A percentile compares a stretch with the other conserved stretches of the same genome.
These are phyloP conservation scores for Chymomyza procnemis DNA, from an alignment of 2,888 invertebrate genomes.

Conservation along the genomic window DNA sequence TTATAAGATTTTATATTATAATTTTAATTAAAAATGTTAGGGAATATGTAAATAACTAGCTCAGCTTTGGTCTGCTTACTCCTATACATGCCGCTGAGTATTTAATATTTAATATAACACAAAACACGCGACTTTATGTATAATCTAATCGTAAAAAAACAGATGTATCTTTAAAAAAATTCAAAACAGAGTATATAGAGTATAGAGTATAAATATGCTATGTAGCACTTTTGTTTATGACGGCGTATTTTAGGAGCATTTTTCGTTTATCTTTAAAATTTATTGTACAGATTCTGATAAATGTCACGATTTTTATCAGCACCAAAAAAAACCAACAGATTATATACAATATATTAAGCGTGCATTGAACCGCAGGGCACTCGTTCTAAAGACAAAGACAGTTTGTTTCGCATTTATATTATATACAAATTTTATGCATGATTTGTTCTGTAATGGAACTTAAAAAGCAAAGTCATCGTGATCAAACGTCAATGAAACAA, in stretches of 20 bases:
- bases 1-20: no score
- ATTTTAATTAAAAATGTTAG: no score
- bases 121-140: no score
- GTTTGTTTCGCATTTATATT: conserved; percentile 5
- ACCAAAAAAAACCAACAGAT: background rate
- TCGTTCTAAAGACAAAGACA: background rate
- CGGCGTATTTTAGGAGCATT: background rate
- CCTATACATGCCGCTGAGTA: no score
- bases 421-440: conserved; percentile 10
- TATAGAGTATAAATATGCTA: no score
- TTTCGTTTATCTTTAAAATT: background rate
- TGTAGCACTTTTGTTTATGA: no score
- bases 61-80: no score
- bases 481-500: conserved; percentile 28
- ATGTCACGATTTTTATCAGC: background rate
- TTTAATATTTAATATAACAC: no score
- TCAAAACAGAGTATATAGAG: no score
- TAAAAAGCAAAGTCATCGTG: conserved; percentile 52
- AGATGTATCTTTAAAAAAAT: no score
- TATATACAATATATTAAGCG: background rate
- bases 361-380: conserved; percentile 26
- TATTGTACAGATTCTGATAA: background rate
- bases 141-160: no score
- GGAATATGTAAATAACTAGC: no score
- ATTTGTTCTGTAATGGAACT: conserved; percentile 16